Conservation (phyloP, 2,797 vertebrate species). For the Chanos chanos region DNA sequence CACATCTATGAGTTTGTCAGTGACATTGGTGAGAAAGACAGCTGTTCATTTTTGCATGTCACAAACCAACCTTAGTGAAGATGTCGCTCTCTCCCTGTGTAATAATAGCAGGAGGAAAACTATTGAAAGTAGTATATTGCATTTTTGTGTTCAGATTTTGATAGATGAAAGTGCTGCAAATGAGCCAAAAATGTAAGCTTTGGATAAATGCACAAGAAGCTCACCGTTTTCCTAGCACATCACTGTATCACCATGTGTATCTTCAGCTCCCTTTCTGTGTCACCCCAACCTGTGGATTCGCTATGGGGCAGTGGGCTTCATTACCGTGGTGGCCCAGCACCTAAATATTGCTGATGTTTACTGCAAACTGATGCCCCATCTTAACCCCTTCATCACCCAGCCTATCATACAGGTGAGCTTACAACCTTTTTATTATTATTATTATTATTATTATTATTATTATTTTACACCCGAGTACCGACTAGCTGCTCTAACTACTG, state of each 20-base stretch:
- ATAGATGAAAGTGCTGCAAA: no score
- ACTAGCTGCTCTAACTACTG: no score
- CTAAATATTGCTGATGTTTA: slow-evolving; percentile 96
- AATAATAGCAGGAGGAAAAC: no score
- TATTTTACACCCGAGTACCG: no score
- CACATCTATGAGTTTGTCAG: slow-evolving; percentile 96
- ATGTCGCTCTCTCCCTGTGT: no score
- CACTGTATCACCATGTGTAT: background rate
- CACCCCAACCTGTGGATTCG: slow-evolving; percentile 98
- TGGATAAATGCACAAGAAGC: background rate
- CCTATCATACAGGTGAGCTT: slow-evolving; percentile 88
- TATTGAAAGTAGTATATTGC: no score
- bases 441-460: no score
- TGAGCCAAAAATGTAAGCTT: background rate
- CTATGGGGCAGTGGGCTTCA: slow-evolving; percentile 94
- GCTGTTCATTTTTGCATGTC: no score
- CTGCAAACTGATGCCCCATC: slow-evolving; percentile 96
- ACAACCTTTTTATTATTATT: background rate
- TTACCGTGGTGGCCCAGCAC: slow-evolving; percentile 92
- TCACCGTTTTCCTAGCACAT: background rate
- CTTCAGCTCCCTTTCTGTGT: slow-evolving; percentile 89
- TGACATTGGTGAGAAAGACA: slow-evolving; percentile 86
- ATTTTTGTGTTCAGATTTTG: no score
- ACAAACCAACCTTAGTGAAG: no score
- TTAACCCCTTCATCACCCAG: slow-evolving; percentile 89